Conservation (phyloP, 2,797 vertebrate species). For the Bucorvus abyssinicus region DNA sequence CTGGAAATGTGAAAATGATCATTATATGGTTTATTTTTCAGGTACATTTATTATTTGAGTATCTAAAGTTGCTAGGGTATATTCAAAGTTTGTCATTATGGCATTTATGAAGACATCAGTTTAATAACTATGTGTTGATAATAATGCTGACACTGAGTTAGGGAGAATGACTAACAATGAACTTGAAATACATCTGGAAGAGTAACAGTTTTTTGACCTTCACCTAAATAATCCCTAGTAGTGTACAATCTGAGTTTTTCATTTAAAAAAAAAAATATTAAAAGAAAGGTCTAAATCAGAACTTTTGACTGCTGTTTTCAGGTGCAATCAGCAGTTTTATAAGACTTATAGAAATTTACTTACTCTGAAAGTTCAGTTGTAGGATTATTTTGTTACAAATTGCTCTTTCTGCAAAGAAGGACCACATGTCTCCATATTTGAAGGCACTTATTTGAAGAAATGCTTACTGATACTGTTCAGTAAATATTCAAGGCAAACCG, state of each 20-base stretch:
- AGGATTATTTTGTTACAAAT: not conserved
- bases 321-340: not conserved
- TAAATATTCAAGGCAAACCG: slow-evolving; percentile 1
- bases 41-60: not conserved
- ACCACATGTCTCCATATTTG: not conserved
- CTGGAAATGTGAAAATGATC: not conserved
- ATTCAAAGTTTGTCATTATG: not conserved
- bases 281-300: not conserved
- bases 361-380: not conserved
- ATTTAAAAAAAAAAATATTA: not conserved
- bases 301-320: not conserved
- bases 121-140: not conserved
- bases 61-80: not conserved
- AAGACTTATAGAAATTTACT: not conserved
- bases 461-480: not conserved
- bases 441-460: not conserved
- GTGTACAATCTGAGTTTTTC: not conserved
- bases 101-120: not conserved
- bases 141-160: not conserved
- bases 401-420: not conserved
- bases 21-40: not conserved
- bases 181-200: not conserved
- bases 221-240: not conserved
- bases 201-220: not conserved
- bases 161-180: not conserved